Conservation (phyloP, 2,113 vertebrate genomes). For the Ceyx margarethae region DNA sequence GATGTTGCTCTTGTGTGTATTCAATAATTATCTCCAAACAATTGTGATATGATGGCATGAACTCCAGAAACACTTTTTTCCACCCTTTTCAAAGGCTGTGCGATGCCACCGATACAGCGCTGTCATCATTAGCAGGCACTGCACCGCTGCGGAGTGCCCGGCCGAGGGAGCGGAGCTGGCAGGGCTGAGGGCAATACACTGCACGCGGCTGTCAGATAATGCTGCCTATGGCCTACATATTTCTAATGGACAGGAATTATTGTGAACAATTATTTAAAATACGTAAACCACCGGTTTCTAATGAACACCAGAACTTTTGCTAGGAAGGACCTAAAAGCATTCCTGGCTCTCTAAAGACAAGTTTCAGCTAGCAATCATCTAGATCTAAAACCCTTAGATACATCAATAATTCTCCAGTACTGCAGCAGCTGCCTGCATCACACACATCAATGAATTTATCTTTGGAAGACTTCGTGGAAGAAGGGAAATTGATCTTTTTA, state of each 20-base stretch:
- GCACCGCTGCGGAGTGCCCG: neutral
- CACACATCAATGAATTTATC: neutral
- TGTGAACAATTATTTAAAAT: neutral
- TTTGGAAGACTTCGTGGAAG: neutral
- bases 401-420: neutral
- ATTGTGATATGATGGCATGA: slow-evolving; percentile 25
- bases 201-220: neutral
- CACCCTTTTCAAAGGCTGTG: neutral
- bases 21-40: slow-evolving; percentile 59
- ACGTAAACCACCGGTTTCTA: neutral
- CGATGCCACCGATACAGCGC: neutral
- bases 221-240: neutral
- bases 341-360: neutral
- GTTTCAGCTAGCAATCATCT: neutral
- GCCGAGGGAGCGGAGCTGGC: rapidly evolving
- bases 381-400: neutral
- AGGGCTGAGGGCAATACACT: neutral
- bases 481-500: neutral
- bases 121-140: neutral
- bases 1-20: slow-evolving; percentile 31
- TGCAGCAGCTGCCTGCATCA: neutral
- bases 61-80: neutral
- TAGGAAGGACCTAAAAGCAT: slow-evolving; percentile 10
- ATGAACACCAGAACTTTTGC: neutral
- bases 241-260: neutral